Evolutionary conservation across 2,888 invertebrate genomes (phyloP).

Genomic region (Drosophila atripex): DNA sequence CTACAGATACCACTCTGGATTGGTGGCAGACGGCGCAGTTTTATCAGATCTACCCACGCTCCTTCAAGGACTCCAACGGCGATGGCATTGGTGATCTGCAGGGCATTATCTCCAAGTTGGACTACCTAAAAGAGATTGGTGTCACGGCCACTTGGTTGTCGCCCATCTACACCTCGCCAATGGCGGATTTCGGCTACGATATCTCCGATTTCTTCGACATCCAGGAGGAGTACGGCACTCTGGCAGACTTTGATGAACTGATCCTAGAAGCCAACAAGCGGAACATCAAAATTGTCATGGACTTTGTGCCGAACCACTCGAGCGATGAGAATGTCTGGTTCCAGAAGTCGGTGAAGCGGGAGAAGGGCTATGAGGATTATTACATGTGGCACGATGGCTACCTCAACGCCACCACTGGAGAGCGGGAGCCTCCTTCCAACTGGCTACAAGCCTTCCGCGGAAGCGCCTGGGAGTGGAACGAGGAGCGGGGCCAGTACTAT

Average conservation of each 20-base stretch:
- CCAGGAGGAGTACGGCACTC: slow-evolving; percentile 88
- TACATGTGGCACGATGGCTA: slow-evolving; percentile 90
- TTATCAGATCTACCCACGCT: slow-evolving; percentile 94
- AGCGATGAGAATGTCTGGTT: slow-evolving; percentile 95
- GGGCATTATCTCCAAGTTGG: slow-evolving; percentile 87
- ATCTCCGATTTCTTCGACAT: slow-evolving; percentile 88
- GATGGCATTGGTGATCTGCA: slow-evolving; percentile 94
- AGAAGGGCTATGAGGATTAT: slow-evolving; percentile 88
- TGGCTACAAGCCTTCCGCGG: slow-evolving; percentile 87
- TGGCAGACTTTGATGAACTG: slow-evolving; percentile 88
- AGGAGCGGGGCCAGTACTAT: slow-evolving; percentile 88
- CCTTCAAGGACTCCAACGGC: slow-evolving; percentile 92
- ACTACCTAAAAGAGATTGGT: slow-evolving; percentile 88
- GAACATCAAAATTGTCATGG: slow-evolving; percentile 85
- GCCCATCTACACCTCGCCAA: slow-evolving; percentile 90
- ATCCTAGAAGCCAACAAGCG: slow-evolving; percentile 85
- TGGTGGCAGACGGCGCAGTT: slow-evolving; percentile 94
- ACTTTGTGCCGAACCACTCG: slow-evolving; percentile 90
- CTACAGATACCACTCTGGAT: slow-evolving; percentile 83
- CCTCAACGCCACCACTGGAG: slow-evolving; percentile 54
- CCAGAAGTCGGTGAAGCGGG: slow-evolving; percentile 87
- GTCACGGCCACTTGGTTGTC: slow-evolving; percentile 89
- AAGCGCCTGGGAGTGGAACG: slow-evolving; percentile 90
- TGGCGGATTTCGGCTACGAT: slow-evolving; percentile 92
- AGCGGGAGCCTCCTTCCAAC: slow-evolving; percentile 76